Evolutionary conservation across 2,888 invertebrate genomes (phyloP).

Genomic region (Zygaena filipendulae): DNA sequence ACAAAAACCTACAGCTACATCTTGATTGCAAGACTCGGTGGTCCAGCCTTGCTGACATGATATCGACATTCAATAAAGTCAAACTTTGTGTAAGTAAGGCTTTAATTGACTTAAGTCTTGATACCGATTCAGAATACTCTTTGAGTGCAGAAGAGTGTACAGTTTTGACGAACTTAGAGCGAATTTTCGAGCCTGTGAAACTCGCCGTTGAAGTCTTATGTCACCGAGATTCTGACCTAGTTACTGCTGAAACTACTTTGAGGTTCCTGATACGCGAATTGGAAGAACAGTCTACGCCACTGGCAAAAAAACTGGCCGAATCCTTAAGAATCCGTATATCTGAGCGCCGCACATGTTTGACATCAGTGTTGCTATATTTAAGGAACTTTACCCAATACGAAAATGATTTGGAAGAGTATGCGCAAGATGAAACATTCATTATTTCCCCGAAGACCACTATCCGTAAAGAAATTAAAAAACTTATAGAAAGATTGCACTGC

Average conservation of each 20-base stretch:
- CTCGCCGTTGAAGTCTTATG: conserved; percentile 14
- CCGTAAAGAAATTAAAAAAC: conserved; percentile 10
- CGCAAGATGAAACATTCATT: conserved; percentile 10
- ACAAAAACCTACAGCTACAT: conserved; percentile 7
- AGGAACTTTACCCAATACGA: conserved; percentile 9
- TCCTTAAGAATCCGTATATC: conserved; percentile 14
- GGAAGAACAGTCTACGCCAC: conserved; percentile 14
- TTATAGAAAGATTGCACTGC: conserved; percentile 11
- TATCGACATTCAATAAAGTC: conserved; percentile 11
- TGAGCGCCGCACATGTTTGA: conserved; percentile 13
- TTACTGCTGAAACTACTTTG: conserved; percentile 13
- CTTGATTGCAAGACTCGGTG: conserved; percentile 13
- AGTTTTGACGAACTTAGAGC: conserved; percentile 5
- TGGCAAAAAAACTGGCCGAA: conserved; percentile 13
- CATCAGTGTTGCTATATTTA: conserved; percentile 11
- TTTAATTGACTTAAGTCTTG: conserved; percentile 14
- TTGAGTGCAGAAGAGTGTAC: conserved; percentile 14
- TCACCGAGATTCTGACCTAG: conserved; percentile 11
- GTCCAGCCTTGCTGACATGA: conserved; percentile 10
- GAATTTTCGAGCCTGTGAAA: conserved; percentile 11
- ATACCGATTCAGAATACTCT: conserved; percentile 13
- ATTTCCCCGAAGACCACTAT: conserved; percentile 6
- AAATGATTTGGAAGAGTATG: conserved; percentile 11
- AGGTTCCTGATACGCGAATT: conserved; percentile 15
- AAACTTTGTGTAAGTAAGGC: conserved; percentile 15